These are phyloP conservation scores for Bothrops jararaca DNA, from an alignment of 2,113 vertebrate species.

Conservation along the genomic window DNA sequence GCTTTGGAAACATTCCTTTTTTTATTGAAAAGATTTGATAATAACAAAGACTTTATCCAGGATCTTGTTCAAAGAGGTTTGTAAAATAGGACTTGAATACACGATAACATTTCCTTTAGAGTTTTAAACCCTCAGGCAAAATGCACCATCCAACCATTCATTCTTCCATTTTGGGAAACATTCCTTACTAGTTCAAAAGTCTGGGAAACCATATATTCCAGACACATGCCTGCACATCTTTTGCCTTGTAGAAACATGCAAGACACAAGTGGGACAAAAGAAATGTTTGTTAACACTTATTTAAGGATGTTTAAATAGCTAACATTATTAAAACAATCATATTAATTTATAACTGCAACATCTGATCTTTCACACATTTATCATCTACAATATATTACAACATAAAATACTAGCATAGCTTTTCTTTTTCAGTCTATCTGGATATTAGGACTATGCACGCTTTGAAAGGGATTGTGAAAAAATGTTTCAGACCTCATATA, in stretches of 20 bases:
- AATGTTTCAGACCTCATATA: background rate
- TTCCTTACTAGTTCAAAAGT: conserved; percentile 79
- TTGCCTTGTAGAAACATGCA: conserved; percentile 51
- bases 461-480: background rate
- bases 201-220: conserved; percentile 66
- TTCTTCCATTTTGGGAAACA: conserved; percentile 73
- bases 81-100: conserved; percentile 73
- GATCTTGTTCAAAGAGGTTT: conserved; percentile 61
- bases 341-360: conserved; percentile 23
- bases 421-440: background rate
- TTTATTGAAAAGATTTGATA: conserved; percentile 52
- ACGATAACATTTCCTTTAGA: conserved; percentile 75
- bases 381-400: conserved; percentile 10
- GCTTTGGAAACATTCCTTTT: conserved; percentile 52
- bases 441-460: background rate
- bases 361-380: conserved; percentile 16
- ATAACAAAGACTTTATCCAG: conserved; percentile 63
- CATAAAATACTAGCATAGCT: background rate
- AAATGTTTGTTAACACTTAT: conserved; percentile 34
- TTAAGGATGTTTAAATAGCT: conserved; percentile 17
- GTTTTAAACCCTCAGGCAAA: conserved; percentile 73
- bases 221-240: conserved; percentile 69
- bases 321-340: background rate
- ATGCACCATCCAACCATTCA: conserved; percentile 71
- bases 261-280: conserved; percentile 30